phyloP scores from a whole-genome alignment of 2,797 vertebrate species.

The Enteromius argenteus region DNA sequence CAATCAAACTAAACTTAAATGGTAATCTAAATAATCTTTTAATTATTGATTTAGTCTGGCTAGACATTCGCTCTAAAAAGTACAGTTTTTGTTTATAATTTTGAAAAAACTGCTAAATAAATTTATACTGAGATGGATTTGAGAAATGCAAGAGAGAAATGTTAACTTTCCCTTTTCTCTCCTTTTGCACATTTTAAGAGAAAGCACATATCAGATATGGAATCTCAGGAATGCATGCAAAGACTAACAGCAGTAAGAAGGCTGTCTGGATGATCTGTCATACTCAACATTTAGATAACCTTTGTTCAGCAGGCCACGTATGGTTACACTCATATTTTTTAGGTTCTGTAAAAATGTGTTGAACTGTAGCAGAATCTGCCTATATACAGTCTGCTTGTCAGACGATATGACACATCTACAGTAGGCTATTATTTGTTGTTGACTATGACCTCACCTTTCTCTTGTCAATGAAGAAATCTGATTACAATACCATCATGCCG shows the following conservation, averaged over 20 bases:
- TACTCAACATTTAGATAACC: constrained; percentile 22
- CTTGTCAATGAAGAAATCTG: neutral
- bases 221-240: constrained; percentile 50
- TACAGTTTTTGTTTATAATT: neutral
- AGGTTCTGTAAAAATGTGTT: neutral
- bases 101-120: neutral
- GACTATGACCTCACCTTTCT: neutral
- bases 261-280: constrained; percentile 28
- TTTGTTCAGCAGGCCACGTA: constrained; percentile 4
- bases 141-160: neutral
- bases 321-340: neutral
- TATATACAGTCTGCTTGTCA: neutral
- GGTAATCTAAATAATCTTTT: neutral
- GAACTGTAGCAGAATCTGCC: neutral
- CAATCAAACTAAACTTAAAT: too few species aligned
- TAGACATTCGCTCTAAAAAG: neutral
- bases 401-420: neutral
- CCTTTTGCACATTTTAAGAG: neutral
- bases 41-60: neutral
- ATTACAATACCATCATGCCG: too few species aligned
- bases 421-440: neutral
- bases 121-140: neutral
- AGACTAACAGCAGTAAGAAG: constrained; percentile 19
- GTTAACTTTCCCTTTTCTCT: neutral
- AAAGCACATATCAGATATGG: constrained; percentile 11